Percentiles rank a stretch among this genome's conserved stretches.
Conservation (phyloP, 2,888 invertebrate genomes). For the Eilema caniola region DNA sequence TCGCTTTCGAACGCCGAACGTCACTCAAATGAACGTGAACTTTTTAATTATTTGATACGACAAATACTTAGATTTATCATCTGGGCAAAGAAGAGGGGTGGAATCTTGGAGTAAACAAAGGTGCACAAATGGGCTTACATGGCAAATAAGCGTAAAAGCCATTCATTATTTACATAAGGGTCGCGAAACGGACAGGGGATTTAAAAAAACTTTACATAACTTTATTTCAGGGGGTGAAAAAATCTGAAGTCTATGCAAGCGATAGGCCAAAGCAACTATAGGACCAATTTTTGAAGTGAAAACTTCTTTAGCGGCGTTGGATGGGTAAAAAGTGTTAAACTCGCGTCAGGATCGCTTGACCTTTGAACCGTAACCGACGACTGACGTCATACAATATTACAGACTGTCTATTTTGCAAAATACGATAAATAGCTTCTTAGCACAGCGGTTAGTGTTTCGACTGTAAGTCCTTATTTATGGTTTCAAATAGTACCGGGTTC, state of each 20-base stretch:
- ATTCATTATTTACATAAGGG: constrained; percentile 24
- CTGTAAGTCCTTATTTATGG: too few species aligned
- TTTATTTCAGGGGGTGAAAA: background rate
- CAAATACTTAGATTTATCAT: background rate
- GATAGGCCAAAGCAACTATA: too few species aligned
- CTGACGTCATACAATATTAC: too few species aligned
- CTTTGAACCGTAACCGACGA: too few species aligned
- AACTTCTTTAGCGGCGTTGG: too few species aligned
- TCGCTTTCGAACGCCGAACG: constrained; percentile 35
- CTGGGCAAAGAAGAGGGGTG: background rate
- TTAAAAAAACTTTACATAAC: background rate
- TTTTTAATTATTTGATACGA: constrained; percentile 53
- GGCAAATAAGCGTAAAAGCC: background rate
- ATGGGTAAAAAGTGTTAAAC: too few species aligned
- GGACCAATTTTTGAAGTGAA: too few species aligned
- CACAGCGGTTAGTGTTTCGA: too few species aligned
- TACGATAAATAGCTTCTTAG: too few species aligned
- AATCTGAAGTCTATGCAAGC: background rate
- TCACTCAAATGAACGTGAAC: constrained; percentile 60
- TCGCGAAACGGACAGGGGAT: background rate
- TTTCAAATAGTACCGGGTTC: too few species aligned
- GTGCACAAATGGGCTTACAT: background rate
- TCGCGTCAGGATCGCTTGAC: too few species aligned
- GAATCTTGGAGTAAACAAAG: background rate
- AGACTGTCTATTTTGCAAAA: too few species aligned